These are phyloP conservation scores for Pterocles burchelli DNA, from an alignment of 2,113 vertebrate species.

Conservation along the genomic window DNA sequence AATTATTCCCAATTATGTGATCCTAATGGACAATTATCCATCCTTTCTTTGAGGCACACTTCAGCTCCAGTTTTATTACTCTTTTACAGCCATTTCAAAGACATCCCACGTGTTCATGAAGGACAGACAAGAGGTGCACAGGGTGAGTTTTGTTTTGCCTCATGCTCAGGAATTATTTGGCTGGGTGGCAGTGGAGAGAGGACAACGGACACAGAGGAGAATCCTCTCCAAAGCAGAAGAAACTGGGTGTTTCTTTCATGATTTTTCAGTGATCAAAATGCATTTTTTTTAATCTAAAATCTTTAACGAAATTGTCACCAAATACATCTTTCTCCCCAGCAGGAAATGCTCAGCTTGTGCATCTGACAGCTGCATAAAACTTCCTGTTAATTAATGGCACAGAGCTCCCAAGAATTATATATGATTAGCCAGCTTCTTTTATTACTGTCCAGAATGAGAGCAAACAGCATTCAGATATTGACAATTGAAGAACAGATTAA, in stretches of 20 bases:
- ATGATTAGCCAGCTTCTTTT: constrained; percentile 19
- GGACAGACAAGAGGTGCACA: neutral
- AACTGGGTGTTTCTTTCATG: neutral
- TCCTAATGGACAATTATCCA: neutral
- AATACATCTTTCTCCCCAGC: neutral
- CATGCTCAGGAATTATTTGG: neutral
- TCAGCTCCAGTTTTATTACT: neutral
- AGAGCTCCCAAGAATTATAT: neutral
- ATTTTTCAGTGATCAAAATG: neutral
- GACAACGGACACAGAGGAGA: neutral
- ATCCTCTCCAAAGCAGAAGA: neutral
- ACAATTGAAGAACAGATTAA: neutral
- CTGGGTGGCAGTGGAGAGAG: neutral
- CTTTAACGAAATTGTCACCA: neutral
- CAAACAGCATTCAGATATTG: constrained; percentile 5
- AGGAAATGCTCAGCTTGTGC: constrained; percentile 20
- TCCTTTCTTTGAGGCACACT: neutral
- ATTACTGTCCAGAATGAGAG: neutral
- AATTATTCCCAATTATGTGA: neutral
- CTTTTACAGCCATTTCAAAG: neutral
- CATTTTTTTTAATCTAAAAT: neutral
- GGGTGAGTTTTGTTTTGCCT: neutral
- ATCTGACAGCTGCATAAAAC: constrained; percentile 56
- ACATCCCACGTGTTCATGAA: neutral
- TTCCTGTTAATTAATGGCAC: constrained; percentile 11